Evolutionary conservation across 2,888 invertebrate genomes (phyloP).

Genomic region (Conops quadrifasciatus): DNA sequence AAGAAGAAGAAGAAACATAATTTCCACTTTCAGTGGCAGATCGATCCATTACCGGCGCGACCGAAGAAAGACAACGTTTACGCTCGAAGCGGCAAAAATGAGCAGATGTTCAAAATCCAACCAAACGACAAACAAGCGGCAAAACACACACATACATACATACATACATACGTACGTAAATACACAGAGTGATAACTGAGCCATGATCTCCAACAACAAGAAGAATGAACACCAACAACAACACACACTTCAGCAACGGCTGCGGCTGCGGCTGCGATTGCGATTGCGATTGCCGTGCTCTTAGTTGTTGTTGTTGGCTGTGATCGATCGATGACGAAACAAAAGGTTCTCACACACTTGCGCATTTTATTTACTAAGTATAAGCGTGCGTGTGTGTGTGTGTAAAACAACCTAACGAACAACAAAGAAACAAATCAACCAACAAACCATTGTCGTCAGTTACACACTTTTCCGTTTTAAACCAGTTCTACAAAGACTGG

Average conservation of each 20-base stretch:
- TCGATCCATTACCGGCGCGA: background rate
- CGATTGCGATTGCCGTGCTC: background rate
- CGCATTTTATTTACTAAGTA: background rate
- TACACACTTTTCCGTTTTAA: slow-evolving; percentile 28
- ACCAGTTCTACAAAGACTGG: background rate
- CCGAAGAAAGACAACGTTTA: background rate
- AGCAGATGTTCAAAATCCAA: slow-evolving; percentile 63
- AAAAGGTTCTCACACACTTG: slow-evolving; percentile 28
- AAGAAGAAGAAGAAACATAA: slow-evolving; percentile 46
- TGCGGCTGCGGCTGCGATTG: background rate
- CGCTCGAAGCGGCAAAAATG: slow-evolving; percentile 45
- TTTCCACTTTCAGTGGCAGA: slow-evolving; percentile 7
- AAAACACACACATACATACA: too few species aligned
- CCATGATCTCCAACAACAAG: slow-evolving; percentile 13
- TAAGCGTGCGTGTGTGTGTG: too few species aligned
- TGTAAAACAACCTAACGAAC: too few species aligned
- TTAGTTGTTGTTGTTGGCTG: slow-evolving; percentile 4
- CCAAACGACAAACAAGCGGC: slow-evolving; percentile 16
- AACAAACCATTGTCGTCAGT: background rate
- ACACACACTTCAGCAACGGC: too few species aligned
- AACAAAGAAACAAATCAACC: background rate
- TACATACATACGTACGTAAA: background rate
- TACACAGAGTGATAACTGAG: slow-evolving; percentile 13
- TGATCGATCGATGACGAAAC: slow-evolving; percentile 23
- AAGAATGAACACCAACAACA: background rate